These are phyloP conservation scores for Macrophya alboannulata DNA, from an alignment of 2,888 invertebrate genomes.

Conservation along the genomic window DNA sequence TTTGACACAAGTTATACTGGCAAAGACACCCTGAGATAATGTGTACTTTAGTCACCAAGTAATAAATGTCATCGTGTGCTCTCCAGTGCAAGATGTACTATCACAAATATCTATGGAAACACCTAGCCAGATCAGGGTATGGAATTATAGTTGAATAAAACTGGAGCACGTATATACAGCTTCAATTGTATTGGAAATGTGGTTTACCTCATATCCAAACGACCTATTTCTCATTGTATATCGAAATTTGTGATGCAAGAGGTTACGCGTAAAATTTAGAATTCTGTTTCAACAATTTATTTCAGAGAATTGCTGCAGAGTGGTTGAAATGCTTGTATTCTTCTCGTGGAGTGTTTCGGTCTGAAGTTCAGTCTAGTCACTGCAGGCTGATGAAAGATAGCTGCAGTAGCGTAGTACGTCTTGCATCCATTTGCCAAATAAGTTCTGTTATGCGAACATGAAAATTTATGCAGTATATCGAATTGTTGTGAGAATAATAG, in stretches of 20 bases:
- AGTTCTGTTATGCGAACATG: constrained; percentile 5
- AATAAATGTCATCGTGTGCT: no score
- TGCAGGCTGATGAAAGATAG: not conserved
- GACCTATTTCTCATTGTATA: not conserved
- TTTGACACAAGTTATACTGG: not conserved
- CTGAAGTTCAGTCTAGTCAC: not conserved
- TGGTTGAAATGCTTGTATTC: not conserved
- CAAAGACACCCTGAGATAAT: not conserved
- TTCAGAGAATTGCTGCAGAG: no score
- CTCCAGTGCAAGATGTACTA: no score
- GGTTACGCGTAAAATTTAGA: not conserved
- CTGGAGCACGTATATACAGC: not conserved
- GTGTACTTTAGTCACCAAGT: no score
- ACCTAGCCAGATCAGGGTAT: not conserved
- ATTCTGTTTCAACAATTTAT: not conserved
- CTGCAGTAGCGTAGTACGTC: not conserved
- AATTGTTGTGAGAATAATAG: not conserved
- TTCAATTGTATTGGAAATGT: not conserved
- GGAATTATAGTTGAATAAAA: not conserved
- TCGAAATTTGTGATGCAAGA: not conserved
- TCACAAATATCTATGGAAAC: no score
- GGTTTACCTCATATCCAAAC: not conserved
- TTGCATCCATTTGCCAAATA: constrained; percentile 3
- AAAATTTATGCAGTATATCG: constrained; percentile 19
- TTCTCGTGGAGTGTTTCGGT: not conserved